These are phyloP conservation scores for Subacronicta megacephala DNA, from an alignment of 2,888 invertebrate genomes.

Conservation along the genomic window DNA sequence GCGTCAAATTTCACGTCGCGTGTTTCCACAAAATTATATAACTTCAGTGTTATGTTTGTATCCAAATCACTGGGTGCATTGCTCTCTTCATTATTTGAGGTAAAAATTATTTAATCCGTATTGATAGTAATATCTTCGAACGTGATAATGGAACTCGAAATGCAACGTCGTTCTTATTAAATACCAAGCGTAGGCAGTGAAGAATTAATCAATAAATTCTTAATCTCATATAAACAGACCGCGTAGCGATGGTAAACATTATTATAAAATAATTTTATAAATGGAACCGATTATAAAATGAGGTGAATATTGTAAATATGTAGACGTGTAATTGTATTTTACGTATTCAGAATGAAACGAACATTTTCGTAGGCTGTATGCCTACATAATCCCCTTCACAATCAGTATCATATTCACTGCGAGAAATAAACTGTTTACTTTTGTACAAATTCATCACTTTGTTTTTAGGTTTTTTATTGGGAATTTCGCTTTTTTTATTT, in stretches of 20 bases:
- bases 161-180: conserved; percentile 37
- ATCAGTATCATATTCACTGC: conserved; percentile 6
- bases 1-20: conserved; percentile 48
- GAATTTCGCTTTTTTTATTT: not conserved
- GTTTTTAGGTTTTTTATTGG: not conserved
- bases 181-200: conserved; percentile 38
- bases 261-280: conserved; percentile 3
- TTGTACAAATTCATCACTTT: not conserved
- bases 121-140: not conserved
- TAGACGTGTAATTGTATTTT: not conserved
- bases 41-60: conserved; percentile 53
- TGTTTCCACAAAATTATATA: conserved; percentile 54
- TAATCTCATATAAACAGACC: conserved; percentile 49
- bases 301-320: not conserved
- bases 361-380: not conserved
- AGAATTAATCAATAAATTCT: conserved; percentile 48
- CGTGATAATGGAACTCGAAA: conserved; percentile 4
- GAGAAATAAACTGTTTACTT: conserved; percentile 2
- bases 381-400: conserved; percentile 2
- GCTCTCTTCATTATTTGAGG: conserved; percentile 9
- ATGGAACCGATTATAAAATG: not conserved
- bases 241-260: conserved; percentile 34
- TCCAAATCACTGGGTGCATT: conserved; percentile 28
- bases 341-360: conserved; percentile 7
- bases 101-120: conserved; percentile 2